These are phyloP conservation scores for Cephalotes varians DNA, from an alignment of 2,888 invertebrate species.

Conservation along the genomic window DNA sequence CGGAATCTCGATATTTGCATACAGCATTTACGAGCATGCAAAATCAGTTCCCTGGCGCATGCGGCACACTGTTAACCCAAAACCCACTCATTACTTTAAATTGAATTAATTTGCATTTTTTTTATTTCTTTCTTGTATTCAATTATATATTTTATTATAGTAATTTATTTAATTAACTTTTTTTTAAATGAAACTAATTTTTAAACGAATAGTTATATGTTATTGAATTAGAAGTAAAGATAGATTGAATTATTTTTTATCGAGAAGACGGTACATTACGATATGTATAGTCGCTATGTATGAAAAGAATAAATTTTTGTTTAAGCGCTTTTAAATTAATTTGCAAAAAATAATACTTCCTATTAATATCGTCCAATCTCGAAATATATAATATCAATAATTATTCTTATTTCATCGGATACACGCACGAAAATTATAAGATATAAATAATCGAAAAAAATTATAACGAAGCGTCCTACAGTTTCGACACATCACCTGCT, in stretches of 20 bases:
- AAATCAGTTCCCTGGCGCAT: conserved; percentile 14
- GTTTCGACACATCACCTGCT: background rate
- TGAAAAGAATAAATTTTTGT: background rate
- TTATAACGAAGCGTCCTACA: background rate
- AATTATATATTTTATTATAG: background rate
- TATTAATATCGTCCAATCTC: background rate
- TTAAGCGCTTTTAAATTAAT: background rate
- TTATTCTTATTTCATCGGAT: background rate
- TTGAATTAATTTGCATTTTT: conserved; percentile 29
- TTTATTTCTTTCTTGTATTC: background rate
- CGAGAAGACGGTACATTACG: background rate
- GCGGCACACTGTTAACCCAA: background rate
- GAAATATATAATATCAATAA: background rate
- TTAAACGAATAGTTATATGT: background rate
- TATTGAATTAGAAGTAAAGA: background rate
- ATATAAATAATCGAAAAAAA: background rate
- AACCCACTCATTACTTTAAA: background rate
- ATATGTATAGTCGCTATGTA: background rate
- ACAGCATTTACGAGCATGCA: conserved; percentile 11
- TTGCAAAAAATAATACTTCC: background rate
- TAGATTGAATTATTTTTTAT: conserved; percentile 14
- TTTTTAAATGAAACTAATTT: conserved; percentile 5
- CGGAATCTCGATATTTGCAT: conserved; percentile 10
- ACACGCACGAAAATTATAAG: background rate
- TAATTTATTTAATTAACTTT: background rate